phyloP scores from a whole-genome alignment of 2,113 vertebrate genomes.

The Oreochromis tanganicae region DNA sequence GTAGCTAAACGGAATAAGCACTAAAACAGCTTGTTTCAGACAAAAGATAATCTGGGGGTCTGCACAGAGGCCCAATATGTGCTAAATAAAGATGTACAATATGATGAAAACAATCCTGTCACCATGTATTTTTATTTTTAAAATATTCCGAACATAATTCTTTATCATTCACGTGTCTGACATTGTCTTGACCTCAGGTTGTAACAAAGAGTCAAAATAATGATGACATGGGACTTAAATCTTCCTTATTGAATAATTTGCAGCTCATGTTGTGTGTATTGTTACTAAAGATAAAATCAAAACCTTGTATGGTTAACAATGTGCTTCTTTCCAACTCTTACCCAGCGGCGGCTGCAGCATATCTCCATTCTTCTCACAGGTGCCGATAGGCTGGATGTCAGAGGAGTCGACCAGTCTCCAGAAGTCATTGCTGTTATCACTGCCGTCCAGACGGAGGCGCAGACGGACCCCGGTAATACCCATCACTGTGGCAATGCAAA shows the following conservation, averaged over 20 bases:
- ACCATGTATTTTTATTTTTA: background rate
- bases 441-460: conserved; percentile 86
- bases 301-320: background rate
- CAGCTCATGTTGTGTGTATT: background rate
- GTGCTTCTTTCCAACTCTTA: conserved; percentile 31
- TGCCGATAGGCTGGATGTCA: conserved; percentile 91
- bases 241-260: background rate
- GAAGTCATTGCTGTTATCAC: conserved; percentile 96
- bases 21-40: background rate
- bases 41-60: background rate
- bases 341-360: conserved; percentile 96
- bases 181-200: background rate
- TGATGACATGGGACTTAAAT: background rate
- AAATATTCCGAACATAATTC: rapidly evolving
- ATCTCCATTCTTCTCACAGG: conserved; percentile 90
- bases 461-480: conserved; percentile 86
- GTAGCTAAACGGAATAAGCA: background rate
- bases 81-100: background rate
- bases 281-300: background rate
- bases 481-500: conserved; percentile 92
- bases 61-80: background rate
- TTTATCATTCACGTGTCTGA: background rate
- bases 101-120: background rate
- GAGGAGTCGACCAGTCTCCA: conserved; percentile 96
- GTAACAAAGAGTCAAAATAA: background rate